phyloP scores from a whole-genome alignment of 1,140 invertebrate genomes.

The Drosophila mayri region DNA sequence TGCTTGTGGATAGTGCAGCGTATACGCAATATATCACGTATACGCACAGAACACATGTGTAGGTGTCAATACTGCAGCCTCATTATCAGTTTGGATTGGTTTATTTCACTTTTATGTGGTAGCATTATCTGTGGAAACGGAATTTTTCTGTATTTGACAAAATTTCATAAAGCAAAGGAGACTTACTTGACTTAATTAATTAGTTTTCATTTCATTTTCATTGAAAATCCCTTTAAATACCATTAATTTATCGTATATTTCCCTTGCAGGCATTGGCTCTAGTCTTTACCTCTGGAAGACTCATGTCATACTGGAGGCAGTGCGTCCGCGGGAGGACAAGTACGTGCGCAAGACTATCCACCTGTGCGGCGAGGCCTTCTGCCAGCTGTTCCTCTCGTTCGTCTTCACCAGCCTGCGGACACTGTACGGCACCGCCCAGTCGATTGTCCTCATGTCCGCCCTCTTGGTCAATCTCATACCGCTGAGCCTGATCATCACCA shows the following conservation, averaged over 20 bases:
- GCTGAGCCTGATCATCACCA: slow-evolving; percentile 78
- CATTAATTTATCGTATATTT: not conserved
- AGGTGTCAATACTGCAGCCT: not conserved
- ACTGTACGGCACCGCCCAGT: slow-evolving; percentile 78
- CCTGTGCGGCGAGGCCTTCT: slow-evolving; percentile 81
- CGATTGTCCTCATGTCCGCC: slow-evolving; percentile 78
- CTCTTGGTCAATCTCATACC: slow-evolving; percentile 82
- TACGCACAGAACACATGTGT: not conserved
- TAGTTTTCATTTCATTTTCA: not conserved
- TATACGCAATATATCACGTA: slow-evolving; percentile 18
- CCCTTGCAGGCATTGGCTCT: slow-evolving; percentile 70
- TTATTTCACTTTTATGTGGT: not conserved
- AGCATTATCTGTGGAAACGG: not conserved
- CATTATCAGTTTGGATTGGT: not conserved
- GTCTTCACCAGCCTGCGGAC: slow-evolving; percentile 83
- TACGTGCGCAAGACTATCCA: slow-evolving; percentile 81
- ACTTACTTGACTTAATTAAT: not conserved
- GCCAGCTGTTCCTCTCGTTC: slow-evolving; percentile 80
- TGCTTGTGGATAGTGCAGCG: not conserved
- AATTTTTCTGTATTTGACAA: not conserved
- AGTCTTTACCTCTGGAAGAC: slow-evolving; percentile 79
- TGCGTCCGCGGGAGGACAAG: slow-evolving; percentile 82
- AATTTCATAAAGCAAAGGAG: not conserved
- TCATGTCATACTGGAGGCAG: slow-evolving; percentile 81
- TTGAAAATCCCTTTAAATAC: not conserved